phyloP scores from a whole-genome alignment of 2,113 vertebrate genomes.

The Eolophus roseicapilla region DNA sequence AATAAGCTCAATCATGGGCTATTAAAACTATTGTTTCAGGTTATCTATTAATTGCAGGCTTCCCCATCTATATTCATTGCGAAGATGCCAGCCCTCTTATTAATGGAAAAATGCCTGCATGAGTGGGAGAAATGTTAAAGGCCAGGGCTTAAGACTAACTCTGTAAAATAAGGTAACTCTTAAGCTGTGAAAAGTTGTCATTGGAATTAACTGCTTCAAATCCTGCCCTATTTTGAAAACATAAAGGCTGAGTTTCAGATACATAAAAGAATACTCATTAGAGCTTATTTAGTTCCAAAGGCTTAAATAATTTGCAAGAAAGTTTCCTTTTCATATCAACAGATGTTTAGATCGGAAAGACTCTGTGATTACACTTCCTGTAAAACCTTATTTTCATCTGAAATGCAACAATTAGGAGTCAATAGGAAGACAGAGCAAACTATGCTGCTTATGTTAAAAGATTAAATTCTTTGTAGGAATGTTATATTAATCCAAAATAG shows the following conservation, averaged over 20 bases:
- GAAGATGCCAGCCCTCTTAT: constrained; percentile 30
- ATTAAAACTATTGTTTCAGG: constrained; percentile 83
- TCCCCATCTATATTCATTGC: constrained; percentile 48
- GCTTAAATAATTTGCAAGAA: neutral
- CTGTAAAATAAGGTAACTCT: constrained; percentile 9
- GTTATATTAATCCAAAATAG: constrained; percentile 7
- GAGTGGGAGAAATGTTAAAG: constrained; percentile 47
- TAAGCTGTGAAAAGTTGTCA: constrained; percentile 12
- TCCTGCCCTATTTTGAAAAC: neutral
- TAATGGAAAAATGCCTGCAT: constrained; percentile 36
- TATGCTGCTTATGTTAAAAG: neutral
- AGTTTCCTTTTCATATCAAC: neutral
- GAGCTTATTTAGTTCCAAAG: neutral
- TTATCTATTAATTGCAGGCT: constrained; percentile 81
- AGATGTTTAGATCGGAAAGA: neutral
- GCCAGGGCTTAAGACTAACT: constrained; percentile 52
- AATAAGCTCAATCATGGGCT: constrained; percentile 73
- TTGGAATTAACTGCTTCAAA: constrained; percentile 46
- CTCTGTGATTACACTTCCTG: neutral
- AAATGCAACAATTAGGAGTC: constrained; percentile 40
- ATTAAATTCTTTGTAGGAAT: constrained; percentile 17
- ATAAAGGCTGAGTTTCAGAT: neutral
- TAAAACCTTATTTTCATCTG: constrained; percentile 34
- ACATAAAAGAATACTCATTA: neutral
- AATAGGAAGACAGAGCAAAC: constrained; percentile 25